Percentiles rank a stretch among this genome's conserved stretches.
Conservation (phyloP, 2,113 vertebrate species). For the Dinomys branickii region DNA sequence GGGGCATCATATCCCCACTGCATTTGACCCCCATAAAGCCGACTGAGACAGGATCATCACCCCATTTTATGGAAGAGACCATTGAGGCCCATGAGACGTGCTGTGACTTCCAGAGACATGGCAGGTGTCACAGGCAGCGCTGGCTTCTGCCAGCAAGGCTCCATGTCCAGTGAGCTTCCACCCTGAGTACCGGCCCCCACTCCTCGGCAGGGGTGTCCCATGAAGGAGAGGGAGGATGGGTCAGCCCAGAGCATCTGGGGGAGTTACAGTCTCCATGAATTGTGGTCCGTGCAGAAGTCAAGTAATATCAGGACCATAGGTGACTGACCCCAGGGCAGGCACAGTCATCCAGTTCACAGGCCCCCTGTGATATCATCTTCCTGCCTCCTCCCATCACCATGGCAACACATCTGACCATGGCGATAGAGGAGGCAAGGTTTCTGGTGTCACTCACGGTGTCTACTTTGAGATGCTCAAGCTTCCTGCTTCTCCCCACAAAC, state of each 20-base stretch:
- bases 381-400: not conserved
- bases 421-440: not conserved
- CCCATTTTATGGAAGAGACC: not conserved
- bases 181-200: not conserved
- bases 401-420: not conserved
- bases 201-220: not conserved
- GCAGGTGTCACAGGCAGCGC: not conserved
- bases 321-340: not conserved
- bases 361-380: not conserved
- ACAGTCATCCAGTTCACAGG: not conserved
- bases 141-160: not conserved
- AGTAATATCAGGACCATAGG: not conserved
- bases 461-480: not conserved
- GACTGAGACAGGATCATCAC: not conserved
- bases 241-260: not conserved
- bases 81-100: not conserved
- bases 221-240: not conserved
- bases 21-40: not conserved
- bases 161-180: not conserved
- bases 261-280: not conserved
- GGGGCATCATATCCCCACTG: not conserved
- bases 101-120: not conserved
- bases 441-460: not conserved
- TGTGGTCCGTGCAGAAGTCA: not conserved
- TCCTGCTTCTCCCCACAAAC: not conserved